Evolutionary conservation across 2,888 invertebrate genomes (phyloP), one percentile per base, ranked within the genome.

Genomic region (Coleophora flavipennella): DNA sequence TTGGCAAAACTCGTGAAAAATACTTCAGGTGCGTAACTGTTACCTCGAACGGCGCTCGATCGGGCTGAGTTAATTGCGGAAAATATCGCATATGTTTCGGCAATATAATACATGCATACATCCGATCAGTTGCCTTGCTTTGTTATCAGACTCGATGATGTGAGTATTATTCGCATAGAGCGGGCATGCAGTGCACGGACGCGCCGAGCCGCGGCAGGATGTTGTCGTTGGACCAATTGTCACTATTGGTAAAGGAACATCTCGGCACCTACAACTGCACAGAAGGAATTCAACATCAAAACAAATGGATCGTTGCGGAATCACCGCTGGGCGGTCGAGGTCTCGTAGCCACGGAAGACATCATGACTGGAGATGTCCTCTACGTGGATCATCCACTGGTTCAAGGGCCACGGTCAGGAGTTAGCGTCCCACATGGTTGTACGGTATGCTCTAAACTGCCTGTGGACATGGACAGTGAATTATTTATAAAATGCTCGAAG

Each of bases 361-460:
- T 93, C 32, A 65, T 74, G 41, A 62, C 83, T 26, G 92, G 92
- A 31, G 92, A 93, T 67, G 66, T 91, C 26, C 86, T 94, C 37
- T 92, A 91, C 58, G 80, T 86, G 9, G 94, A 94, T 62, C 81
- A 78, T 39, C 90, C 94, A 1, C 67, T 94, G 33, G 79, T 93
- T 32, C 67, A 88, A 36, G 93, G 94, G 0, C 92, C 92, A 0
- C 87, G 91, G 34, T 83, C 87, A 29, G 79, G 86, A 38, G 73
- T 72, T 38, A 73, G 75, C 29, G 66, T 86, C 12, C 85, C 87
- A 41, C 83, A 89, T 57, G 86, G 88, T 42, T 93, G 93, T 66
- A 87, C 89, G 1, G 87, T 85, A 50, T 93, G 92, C 58, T 87
- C 86, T 51, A 86, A 85, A 49, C 57, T 86, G 38, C 70, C 81